Evolutionary conservation across 2,113 vertebrate genomes (phyloP).

Genomic region (Athene noctua): DNA sequence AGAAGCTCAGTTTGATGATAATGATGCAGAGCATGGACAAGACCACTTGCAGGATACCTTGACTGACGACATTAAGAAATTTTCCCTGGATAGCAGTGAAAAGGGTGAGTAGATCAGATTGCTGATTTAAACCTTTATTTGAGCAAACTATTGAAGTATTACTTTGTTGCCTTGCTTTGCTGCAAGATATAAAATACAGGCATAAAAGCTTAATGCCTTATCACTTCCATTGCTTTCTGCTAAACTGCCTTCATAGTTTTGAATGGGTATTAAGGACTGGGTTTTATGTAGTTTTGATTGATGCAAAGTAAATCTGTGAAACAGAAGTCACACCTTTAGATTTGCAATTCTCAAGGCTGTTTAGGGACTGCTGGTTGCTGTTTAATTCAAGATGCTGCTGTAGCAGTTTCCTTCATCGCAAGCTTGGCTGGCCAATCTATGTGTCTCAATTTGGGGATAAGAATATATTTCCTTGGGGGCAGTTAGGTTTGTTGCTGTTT

Average conservation of each 20-base stretch:
- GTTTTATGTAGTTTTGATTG: constrained; percentile 25
- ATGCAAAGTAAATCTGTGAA: background rate
- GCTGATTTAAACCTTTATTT: background rate
- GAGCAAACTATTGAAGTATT: background rate
- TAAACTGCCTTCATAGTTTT: constrained; percentile 13
- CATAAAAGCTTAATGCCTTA: constrained; percentile 42
- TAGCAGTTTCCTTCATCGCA: constrained; percentile 3
- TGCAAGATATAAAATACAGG: background rate
- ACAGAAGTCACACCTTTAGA: constrained; percentile 29
- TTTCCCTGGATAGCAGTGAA: constrained; percentile 41
- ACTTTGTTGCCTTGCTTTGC: constrained; percentile 19
- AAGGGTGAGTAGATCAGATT: constrained; percentile 68
- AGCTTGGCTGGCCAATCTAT: background rate
- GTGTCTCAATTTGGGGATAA: constrained; percentile 18
- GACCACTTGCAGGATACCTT: background rate
- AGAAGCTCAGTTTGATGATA: constrained; percentile 79
- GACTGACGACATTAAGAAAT: constrained; percentile 47
- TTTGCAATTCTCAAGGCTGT: background rate
- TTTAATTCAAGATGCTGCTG: constrained; percentile 38
- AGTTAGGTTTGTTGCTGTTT: constrained; percentile 44
- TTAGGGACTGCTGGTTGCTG: background rate
- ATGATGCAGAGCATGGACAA: constrained; percentile 66
- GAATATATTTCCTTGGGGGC: constrained; percentile 41
- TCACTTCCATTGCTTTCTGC: background rate
- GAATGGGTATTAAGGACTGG: constrained; percentile 17